Evolutionary conservation across 1,140 invertebrate genomes (phyloP), one percentile per base, ranked within the genome.

Genomic region (Philaenus spumarius): DNA sequence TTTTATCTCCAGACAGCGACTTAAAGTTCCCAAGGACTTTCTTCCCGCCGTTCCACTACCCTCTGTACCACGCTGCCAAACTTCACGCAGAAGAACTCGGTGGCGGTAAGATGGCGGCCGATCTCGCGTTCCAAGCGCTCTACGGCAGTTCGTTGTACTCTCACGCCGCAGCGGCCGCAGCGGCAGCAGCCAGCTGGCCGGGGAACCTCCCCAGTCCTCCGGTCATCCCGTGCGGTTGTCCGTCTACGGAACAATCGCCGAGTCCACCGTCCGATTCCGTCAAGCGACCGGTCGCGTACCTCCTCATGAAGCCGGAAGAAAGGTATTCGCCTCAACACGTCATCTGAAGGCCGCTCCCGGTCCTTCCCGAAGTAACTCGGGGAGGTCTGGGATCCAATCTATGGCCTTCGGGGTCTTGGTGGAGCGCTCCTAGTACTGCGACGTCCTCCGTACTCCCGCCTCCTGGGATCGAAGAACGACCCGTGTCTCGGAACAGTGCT

Each of bases 321-420:
- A n/a, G 51, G 7, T 59, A 61, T 61, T 66, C 73, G 0, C 77
- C 78, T 0, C 77, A 77, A 46, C 85, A 87, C 64, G 83, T 89
- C 71, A 87, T 87, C 82, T 89, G 85, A 87, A 87, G 83, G 77
- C 85, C 85, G 74, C 82, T 87, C 72, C 82, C 82, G 78, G 82
- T 87, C 84, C 84, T 87, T 74, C 85, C 82, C 52, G 64, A 62
- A 17, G 68, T 74, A 1, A 68, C 72, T 3, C 68, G 58, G 39
- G 56, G 51, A 14, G 64, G 62, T 24, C 64, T 58, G 64, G 62
- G 62, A 74, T 71, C 9, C 67, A 71, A 14, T 66, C 70, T 24
- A 60, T 70, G 47, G 59, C 68, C 9, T 60, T 68, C 26, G 65
- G 71, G 39, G 65, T 67, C 23, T 42, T 54, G 54, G 50, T 60